phyloP scores from a whole-genome alignment of 1,140 invertebrate genomes.

The Artemia franciscana region DNA sequence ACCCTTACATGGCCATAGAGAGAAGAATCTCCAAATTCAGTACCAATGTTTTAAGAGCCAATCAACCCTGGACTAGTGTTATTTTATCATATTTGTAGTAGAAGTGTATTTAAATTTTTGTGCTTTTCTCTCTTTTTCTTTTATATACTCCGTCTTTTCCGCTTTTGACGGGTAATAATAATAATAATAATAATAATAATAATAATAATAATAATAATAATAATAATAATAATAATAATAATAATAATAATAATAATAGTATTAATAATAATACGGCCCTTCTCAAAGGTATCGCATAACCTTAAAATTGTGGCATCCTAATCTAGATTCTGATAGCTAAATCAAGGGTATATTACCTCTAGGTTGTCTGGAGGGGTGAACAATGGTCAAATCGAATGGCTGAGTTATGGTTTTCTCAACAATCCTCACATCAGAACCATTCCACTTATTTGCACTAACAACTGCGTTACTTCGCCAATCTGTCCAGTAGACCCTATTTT shows the following conservation, averaged over 20 bases:
- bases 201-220: background rate
- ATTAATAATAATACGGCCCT: background rate
- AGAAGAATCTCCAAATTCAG: too few relatives aligned
- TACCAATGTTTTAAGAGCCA: too few relatives aligned
- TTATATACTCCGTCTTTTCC: too few relatives aligned
- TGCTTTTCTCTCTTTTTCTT: too few relatives aligned
- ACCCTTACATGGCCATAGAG: too few relatives aligned
- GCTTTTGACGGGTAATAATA: too few relatives aligned
- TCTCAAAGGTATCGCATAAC: background rate
- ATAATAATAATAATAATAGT: slow-evolving; percentile 1
- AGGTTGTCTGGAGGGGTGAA: slow-evolving; percentile 34
- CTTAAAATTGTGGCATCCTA: background rate
- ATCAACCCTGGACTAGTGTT: too few relatives aligned
- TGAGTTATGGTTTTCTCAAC: slow-evolving; percentile 34
- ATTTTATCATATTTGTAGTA: too few relatives aligned
- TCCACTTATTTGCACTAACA: slow-evolving; percentile 37
- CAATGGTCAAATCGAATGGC: slow-evolving; percentile 39
- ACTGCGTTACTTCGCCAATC: slow-evolving; percentile 40
- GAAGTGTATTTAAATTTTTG: too few relatives aligned
- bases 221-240: slow-evolving; percentile 2
- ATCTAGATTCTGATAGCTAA: background rate
- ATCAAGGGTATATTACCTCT: slow-evolving; percentile 18
- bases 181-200: slow-evolving; percentile 9
- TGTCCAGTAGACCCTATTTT: slow-evolving; percentile 37
- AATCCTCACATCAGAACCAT: slow-evolving; percentile 29